Evolutionary conservation across 2,888 invertebrate genomes (phyloP), one percentile per base, ranked within the genome.

Genomic region (Caradrina clavipalpis): DNA sequence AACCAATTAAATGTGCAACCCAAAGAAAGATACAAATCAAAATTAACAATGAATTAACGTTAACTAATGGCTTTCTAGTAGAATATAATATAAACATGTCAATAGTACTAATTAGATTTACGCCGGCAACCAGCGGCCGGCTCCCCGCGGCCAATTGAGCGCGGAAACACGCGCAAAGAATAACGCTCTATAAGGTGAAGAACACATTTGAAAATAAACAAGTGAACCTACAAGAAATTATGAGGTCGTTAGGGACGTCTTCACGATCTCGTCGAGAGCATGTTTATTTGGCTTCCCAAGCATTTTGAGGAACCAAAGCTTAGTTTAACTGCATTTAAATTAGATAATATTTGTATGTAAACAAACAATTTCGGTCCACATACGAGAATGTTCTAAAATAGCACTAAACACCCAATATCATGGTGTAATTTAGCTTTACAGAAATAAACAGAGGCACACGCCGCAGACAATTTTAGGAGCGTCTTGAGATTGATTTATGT

Each of bases 81-180:
- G 76, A 80, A 78, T 81, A 84, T 85, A 82, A 85, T 84, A 86
- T 86, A 86, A 86, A 88, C 83, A 85, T 84, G 84, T 88, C 87
- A 87, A 86, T 86, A 80, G 78, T 67, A 69, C 86, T 86, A 88
- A 88, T 86, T 87, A 86, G 86, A 87, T 88, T 87, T 87, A 87
- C 83, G 80, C 75, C 62, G 81, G 69, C 60, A 22, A 72, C 67
- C 56, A 63, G 71, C 70, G n/a, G 22, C 67, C 56, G 66, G 62
- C 56, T 22, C 66, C 65, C 61, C 58, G 47, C 58, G 58, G 66
- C 73, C 76, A 80, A 80, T 84, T 80, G 78, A 78, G 47, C 66
- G 50, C 60, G 59, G 61, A 70, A 78, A 60, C 69, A 82, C 71
- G 67, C 68, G 54, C 83, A 83, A 73, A 78, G 73, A 82, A 76